Evolutionary conservation across 2,888 invertebrate species (phyloP).

Genomic region (Ophion costatus): DNA sequence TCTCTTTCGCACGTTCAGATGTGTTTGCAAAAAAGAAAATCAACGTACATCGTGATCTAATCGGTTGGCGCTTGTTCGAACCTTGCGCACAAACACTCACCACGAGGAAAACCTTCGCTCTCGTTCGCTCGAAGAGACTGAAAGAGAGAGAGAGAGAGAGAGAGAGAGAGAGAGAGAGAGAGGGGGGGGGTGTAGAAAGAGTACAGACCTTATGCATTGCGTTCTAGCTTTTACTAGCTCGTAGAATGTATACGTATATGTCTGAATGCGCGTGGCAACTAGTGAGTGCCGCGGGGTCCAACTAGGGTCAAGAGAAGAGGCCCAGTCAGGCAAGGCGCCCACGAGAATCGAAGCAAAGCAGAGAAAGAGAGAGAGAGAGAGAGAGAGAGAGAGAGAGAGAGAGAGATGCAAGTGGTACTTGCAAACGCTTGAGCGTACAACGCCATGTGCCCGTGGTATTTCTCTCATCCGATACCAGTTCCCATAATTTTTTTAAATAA

Average conservation of each 20-base stretch:
- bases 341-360: constrained; percentile 42
- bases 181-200: constrained; percentile 18
- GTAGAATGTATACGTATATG: constrained; percentile 54
- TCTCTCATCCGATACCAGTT: constrained; percentile 36
- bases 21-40: constrained; percentile 64
- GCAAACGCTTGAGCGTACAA: constrained; percentile 64
- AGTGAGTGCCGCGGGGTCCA: constrained; percentile 65
- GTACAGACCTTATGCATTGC: constrained; percentile 49
- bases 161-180: constrained; percentile 9
- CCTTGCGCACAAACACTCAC: constrained; percentile 51
- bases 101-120: constrained; percentile 67
- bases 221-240: constrained; percentile 39
- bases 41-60: constrained; percentile 64
- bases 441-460: constrained; percentile 58
- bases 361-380: constrained; percentile 25
- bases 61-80: constrained; percentile 67
- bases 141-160: constrained; percentile 24
- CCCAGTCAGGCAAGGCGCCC: constrained; percentile 56
- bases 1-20: constrained; percentile 50
- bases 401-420: constrained; percentile 23
- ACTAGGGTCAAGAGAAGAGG: constrained; percentile 66
- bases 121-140: constrained; percentile 63
- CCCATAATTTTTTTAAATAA: constrained; percentile 23
- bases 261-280: constrained; percentile 66
- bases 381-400: constrained; percentile 27